Percentiles rank a stretch among this genome's conserved stretches.
phyloP scores from a whole-genome alignment of 2,888 invertebrate species.

The Eudasyphora cyanicolor region DNA sequence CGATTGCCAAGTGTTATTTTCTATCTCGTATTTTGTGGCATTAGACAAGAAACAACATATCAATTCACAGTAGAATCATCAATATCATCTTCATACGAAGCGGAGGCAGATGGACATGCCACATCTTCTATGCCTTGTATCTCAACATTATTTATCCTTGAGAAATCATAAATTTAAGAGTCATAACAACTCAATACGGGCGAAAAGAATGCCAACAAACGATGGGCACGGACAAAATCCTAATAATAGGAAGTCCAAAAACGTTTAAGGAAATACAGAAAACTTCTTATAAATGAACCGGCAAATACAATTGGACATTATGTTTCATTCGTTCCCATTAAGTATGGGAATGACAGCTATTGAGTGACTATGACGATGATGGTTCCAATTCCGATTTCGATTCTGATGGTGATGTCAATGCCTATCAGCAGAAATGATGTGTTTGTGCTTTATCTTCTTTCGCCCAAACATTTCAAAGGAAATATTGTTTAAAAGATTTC shows the following conservation, averaged over 20 bases:
- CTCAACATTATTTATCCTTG: not conserved
- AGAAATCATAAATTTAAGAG: not conserved
- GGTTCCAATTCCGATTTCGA: not conserved
- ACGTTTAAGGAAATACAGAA: constrained; percentile 12
- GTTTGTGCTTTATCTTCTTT: not conserved
- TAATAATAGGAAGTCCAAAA: constrained; percentile 14
- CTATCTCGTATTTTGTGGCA: too few relatives aligned
- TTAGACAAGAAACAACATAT: not conserved
- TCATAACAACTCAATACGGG: not conserved
- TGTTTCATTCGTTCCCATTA: too few relatives aligned
- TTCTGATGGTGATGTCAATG: constrained; percentile 28
- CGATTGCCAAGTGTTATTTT: constrained; percentile 10
- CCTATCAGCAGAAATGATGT: constrained; percentile 11
- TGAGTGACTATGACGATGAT: too few relatives aligned
- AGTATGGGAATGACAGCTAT: too few relatives aligned
- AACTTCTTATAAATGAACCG: constrained; percentile 22
- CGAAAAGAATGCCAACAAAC: constrained; percentile 20
- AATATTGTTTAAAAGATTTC: constrained; percentile 21
- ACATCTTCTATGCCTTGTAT: not conserved
- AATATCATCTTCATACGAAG: not conserved
- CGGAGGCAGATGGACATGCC: not conserved
- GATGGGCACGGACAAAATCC: not conserved
- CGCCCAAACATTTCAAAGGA: too few relatives aligned
- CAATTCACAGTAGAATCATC: not conserved
- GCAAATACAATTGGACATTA: constrained; percentile 11